Conservation (phyloP, 2,797 vertebrate genomes). For the Nannoperca obscura region DNA sequence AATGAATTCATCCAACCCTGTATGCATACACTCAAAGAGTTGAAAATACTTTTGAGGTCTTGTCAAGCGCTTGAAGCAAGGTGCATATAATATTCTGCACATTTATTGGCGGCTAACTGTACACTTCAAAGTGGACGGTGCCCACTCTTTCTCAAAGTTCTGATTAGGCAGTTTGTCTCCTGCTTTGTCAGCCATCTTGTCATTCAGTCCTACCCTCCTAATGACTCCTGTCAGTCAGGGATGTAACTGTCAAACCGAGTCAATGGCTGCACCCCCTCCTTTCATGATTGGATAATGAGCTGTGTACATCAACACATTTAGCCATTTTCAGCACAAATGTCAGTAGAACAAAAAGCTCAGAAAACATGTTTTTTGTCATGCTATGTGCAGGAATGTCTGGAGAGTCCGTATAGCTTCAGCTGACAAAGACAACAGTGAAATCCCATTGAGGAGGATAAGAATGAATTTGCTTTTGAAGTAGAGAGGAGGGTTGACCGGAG, state of each 20-base stretch:
- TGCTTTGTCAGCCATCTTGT: conserved; percentile 83
- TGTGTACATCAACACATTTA: conserved; percentile 63
- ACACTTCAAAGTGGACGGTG: conserved; percentile 56
- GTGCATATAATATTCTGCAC: conserved; percentile 52
- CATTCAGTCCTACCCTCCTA: conserved; percentile 73
- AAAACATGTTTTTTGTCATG: conserved; percentile 5
- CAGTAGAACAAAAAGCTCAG: conserved; percentile 32
- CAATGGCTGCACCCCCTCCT: conserved; percentile 61
- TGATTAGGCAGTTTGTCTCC: conserved; percentile 73
- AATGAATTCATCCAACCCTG: conserved; percentile 29
- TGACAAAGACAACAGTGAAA: neutral
- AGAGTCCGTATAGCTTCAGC: neutral
- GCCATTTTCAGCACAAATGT: conserved; percentile 44
- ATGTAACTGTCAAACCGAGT: conserved; percentile 76
- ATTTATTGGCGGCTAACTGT: conserved; percentile 43
- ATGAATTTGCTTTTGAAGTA: conserved; percentile 36
- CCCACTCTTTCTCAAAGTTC: conserved; percentile 52
- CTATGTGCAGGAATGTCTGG: conserved; percentile 6
- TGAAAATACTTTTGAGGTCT: conserved; percentile 53
- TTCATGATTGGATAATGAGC: conserved; percentile 70
- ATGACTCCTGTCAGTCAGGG: conserved; percentile 80
- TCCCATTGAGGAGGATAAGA: conserved; percentile 24
- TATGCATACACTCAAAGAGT: conserved; percentile 11
- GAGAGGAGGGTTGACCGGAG: conserved; percentile 64
- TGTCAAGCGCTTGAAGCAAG: conserved; percentile 41